Evolutionary conservation across 1,140 invertebrate species (phyloP).

Genomic region (Dinoponera quadriceps): DNA sequence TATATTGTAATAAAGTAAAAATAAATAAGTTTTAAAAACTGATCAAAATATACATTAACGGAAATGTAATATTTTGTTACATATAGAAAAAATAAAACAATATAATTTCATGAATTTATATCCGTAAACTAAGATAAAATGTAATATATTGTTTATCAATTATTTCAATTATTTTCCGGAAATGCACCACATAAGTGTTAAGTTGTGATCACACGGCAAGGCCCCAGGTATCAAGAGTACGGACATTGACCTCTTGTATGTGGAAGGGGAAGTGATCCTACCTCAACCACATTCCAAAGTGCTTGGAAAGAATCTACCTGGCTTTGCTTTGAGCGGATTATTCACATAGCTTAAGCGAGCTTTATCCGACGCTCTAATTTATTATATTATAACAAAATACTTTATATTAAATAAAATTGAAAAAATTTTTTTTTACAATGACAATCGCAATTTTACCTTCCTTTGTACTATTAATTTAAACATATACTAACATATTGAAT

Average conservation of each 20-base stretch:
- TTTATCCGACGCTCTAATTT: slow-evolving; percentile 12
- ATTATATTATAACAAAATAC: slow-evolving; percentile 8
- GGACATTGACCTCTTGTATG: slow-evolving; percentile 63
- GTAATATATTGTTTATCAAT: slow-evolving; percentile 26
- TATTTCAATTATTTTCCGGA: slow-evolving; percentile 30
- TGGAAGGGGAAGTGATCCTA: slow-evolving; percentile 70
- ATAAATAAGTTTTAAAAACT: too few relatives aligned
- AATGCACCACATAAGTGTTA: slow-evolving; percentile 38
- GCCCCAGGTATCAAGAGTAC: slow-evolving; percentile 66
- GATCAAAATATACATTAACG: neutral
- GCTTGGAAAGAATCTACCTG: slow-evolving; percentile 81
- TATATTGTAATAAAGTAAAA: neutral
- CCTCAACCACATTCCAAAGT: slow-evolving; percentile 74
- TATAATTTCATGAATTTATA: neutral
- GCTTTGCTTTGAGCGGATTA: slow-evolving; percentile 80
- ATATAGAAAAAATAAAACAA: neutral
- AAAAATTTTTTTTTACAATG: too few relatives aligned
- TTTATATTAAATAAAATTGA: neutral
- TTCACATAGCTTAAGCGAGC: slow-evolving; percentile 26
- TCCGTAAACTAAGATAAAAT: slow-evolving; percentile 21
- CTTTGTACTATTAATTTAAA: slow-evolving; percentile 2
- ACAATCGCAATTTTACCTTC: neutral
- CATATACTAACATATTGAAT: neutral
- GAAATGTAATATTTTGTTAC: neutral
- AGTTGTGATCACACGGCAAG: slow-evolving; percentile 56